Percentiles rank a stretch among this genome's conserved stretches.
These are phyloP conservation scores for Phylloscopus trochilus DNA, from an alignment of 2,113 vertebrate species.

Conservation along the genomic window DNA sequence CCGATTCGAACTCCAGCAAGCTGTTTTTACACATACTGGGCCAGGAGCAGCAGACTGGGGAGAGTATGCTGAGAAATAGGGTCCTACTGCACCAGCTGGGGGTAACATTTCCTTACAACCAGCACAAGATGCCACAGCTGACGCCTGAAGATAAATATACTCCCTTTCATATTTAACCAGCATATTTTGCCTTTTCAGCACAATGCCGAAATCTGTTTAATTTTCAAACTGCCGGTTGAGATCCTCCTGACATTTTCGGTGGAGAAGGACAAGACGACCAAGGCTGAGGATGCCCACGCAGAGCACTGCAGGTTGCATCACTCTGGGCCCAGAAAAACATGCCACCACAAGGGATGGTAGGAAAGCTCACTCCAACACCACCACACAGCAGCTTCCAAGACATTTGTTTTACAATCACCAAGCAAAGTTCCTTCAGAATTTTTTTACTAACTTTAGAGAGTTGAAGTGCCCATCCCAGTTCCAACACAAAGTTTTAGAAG, in stretches of 20 bases:
- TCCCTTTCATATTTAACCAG: neutral
- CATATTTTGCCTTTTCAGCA: neutral
- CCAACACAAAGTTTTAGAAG: neutral
- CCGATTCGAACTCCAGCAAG: neutral
- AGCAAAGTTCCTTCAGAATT: accelerated
- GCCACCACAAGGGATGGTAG: neutral
- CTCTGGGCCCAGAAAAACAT: neutral
- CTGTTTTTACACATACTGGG: neutral
- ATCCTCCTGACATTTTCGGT: neutral
- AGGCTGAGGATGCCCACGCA: neutral
- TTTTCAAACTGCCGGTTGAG: neutral
- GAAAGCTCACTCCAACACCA: neutral
- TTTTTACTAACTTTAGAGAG: neutral
- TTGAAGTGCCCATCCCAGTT: neutral
- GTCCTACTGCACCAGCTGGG: neutral
- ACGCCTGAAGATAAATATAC: neutral
- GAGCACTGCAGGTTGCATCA: neutral
- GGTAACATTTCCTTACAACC: neutral
- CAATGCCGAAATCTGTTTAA: neutral
- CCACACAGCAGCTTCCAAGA: neutral
- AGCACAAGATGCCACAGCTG: neutral
- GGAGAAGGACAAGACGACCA: neutral
- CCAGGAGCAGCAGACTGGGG: neutral
- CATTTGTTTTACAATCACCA: neutral
- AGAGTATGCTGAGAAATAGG: neutral